phyloP scores from a whole-genome alignment of 2,113 vertebrate species.

The Ceuthmochares aereus region DNA sequence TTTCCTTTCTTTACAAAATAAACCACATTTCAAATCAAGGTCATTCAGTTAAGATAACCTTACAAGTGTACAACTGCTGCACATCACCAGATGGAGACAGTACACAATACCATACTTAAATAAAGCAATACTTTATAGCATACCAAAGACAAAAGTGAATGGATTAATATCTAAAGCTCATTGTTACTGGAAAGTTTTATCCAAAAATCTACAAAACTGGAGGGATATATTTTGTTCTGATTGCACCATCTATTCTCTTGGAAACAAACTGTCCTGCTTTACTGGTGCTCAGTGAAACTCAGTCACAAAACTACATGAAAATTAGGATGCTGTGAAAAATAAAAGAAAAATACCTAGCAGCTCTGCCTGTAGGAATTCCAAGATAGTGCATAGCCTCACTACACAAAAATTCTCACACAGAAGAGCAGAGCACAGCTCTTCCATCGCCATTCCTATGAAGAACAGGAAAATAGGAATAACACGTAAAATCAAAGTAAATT shows the following conservation, averaged over 20 bases:
- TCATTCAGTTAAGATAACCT: background rate
- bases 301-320: background rate
- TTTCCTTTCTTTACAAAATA: background rate
- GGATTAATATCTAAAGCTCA: background rate
- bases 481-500: background rate
- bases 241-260: background rate
- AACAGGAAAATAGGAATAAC: background rate
- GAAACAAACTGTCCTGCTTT: background rate
- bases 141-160: background rate
- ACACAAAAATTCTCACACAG: constrained; percentile 83
- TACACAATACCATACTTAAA: background rate
- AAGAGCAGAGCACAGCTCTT: constrained; percentile 83
- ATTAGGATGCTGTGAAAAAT: background rate
- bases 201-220: background rate
- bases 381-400: constrained; percentile 85
- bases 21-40: background rate
- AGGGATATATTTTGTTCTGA: background rate
- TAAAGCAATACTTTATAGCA: background rate
- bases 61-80: background rate
- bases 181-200: background rate
- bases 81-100: background rate
- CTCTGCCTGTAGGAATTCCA: constrained; percentile 84
- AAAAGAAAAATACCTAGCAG: constrained; percentile 76
- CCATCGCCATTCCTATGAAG: constrained; percentile 79
- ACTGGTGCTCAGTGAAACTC: background rate